Evolutionary conservation across 2,888 invertebrate species (phyloP).

Genomic region (Encarsia formosa): DNA sequence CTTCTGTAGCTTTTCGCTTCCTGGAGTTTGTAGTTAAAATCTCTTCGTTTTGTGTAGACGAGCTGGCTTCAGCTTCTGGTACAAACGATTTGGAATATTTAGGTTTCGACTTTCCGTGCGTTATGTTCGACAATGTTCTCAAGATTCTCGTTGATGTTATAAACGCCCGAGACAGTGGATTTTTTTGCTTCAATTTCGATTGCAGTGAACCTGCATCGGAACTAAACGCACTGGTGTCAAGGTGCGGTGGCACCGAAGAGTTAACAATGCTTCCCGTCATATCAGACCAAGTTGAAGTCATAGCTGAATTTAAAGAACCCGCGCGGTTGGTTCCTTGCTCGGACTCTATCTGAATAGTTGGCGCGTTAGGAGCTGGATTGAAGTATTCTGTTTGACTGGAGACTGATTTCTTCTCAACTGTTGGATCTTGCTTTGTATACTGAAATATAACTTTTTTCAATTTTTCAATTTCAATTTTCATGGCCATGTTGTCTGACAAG

Average conservation of each 20-base stretch:
- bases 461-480: constrained; percentile 39
- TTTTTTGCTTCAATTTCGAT: constrained; percentile 30
- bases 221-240: constrained; percentile 34
- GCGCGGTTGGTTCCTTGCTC: constrained; percentile 19
- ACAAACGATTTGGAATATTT: constrained; percentile 6
- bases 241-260: constrained; percentile 40
- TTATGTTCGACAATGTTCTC: constrained; percentile 44
- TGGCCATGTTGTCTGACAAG: constrained; percentile 37
- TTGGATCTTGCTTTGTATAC: constrained; percentile 16
- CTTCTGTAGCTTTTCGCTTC: constrained; percentile 44
- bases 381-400: constrained; percentile 40
- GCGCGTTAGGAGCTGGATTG: constrained; percentile 6
- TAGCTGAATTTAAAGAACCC: constrained; percentile 35
- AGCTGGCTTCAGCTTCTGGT: not conserved
- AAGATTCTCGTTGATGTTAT: constrained; percentile 45
- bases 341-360: not conserved
- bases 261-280: constrained; percentile 34
- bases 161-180: constrained; percentile 40
- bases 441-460: constrained; percentile 31
- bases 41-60: constrained; percentile 1
- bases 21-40: constrained; percentile 28
- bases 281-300: constrained; percentile 45
- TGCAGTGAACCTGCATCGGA: constrained; percentile 38
- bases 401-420: constrained; percentile 26
- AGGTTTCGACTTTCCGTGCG: constrained; percentile 35